Conservation (phyloP, 2,113 vertebrate genomes). For the Pteropus alecto region DNA sequence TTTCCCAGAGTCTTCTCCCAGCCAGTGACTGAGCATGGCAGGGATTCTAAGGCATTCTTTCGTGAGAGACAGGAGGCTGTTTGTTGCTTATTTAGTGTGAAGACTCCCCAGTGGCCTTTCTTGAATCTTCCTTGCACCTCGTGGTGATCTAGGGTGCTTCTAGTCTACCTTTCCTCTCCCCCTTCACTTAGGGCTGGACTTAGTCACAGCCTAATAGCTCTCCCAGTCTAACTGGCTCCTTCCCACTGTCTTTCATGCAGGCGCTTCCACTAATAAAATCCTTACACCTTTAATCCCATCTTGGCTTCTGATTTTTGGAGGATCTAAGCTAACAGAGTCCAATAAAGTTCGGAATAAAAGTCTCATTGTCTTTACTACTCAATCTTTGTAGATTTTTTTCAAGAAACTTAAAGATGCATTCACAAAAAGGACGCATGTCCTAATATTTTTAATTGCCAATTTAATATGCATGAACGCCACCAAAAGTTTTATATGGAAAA, state of each 20-base stretch:
- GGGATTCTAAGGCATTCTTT: neutral
- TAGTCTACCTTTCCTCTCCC: neutral
- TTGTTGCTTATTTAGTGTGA: neutral
- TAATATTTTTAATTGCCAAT: neutral
- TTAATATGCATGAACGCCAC: neutral
- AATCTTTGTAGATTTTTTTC: neutral
- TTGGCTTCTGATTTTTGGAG: neutral
- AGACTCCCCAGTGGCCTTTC: neutral
- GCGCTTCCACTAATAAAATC: neutral
- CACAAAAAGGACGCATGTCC: neutral
- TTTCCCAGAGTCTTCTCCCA: neutral
- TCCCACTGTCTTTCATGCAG: neutral
- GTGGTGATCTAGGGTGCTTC: neutral
- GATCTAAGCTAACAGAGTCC: neutral
- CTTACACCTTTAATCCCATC: neutral
- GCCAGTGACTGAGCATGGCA: neutral
- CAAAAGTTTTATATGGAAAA: neutral
- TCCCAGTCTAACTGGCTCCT: neutral
- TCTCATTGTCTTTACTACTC: neutral
- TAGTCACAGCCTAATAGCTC: neutral
- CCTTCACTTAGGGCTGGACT: neutral
- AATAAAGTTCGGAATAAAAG: neutral
- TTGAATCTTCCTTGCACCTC: neutral
- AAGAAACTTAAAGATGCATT: neutral
- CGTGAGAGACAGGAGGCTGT: neutral